phyloP scores from a whole-genome alignment of 2,113 vertebrate genomes.

The Rhinolophus ferrumequinum region DNA sequence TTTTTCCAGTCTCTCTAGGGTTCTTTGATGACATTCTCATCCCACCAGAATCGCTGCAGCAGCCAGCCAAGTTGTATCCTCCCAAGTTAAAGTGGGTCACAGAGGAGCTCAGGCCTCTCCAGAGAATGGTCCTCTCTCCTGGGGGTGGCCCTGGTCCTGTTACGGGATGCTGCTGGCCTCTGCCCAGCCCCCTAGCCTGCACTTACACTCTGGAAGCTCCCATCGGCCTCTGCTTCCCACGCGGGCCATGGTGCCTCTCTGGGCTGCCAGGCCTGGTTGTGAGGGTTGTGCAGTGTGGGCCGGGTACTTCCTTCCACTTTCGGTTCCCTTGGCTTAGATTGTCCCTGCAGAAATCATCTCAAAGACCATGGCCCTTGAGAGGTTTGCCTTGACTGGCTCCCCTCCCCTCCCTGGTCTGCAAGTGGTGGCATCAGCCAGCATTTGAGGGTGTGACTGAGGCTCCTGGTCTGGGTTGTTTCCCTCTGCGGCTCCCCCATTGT shows the following conservation, averaged over 20 bases:
- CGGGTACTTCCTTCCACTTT: not conserved
- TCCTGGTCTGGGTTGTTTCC: not conserved
- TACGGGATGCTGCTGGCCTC: not conserved
- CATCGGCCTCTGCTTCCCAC: not conserved
- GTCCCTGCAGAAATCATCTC: not conserved
- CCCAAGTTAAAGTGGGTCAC: not conserved
- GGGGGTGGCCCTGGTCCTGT: not conserved
- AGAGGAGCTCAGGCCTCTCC: not conserved
- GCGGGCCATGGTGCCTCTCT: not conserved
- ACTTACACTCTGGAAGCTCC: not conserved
- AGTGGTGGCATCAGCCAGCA: accelerated
- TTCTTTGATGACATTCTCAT: slow-evolving; percentile 98
- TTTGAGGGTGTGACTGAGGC: not conserved
- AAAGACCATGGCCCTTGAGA: not conserved
- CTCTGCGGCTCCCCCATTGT: too few relatives aligned
- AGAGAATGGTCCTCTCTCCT: not conserved
- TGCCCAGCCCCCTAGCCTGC: not conserved
- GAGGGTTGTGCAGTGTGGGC: accelerated
- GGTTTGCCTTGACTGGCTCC: not conserved
- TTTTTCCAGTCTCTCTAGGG: slow-evolving; percentile 91
- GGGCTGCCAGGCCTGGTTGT: not conserved
- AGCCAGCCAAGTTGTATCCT: slow-evolving; percentile 98
- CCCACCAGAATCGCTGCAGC: slow-evolving; percentile 95
- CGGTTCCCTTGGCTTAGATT: not conserved
- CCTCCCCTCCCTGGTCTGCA: not conserved